Conservation (phyloP, 1,140 invertebrate genomes). For the Aricia agestis region DNA sequence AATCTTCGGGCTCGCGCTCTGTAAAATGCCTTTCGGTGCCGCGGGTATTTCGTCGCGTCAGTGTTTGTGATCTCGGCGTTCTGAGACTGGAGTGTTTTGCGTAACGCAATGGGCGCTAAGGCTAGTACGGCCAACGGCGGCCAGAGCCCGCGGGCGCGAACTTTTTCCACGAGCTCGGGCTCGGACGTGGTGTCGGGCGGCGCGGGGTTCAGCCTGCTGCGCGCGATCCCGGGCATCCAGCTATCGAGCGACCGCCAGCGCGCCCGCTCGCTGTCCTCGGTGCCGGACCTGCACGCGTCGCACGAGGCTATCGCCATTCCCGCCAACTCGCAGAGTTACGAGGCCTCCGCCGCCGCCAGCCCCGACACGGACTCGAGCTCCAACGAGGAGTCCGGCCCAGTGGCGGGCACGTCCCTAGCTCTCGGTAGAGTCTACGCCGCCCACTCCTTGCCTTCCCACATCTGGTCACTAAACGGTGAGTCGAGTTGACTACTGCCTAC, state of each 20-base stretch:
- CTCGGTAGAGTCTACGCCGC: constrained; percentile 89
- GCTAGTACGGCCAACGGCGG: constrained; percentile 86
- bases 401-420: constrained; percentile 74
- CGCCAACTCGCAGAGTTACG: constrained; percentile 75
- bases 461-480: constrained; percentile 93
- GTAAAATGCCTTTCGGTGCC: constrained; percentile 65
- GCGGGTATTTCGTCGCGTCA: constrained; percentile 47
- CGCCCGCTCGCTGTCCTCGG: constrained; percentile 88
- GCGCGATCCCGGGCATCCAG: constrained; percentile 83
- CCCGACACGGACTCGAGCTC: constrained; percentile 80
- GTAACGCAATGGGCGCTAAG: constrained; percentile 86
- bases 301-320: constrained; percentile 78
- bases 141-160: constrained; percentile 83
- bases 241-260: constrained; percentile 85
- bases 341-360: constrained; percentile 77
- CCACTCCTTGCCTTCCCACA: constrained; percentile 92
- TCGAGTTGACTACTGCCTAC: constrained; percentile 52
- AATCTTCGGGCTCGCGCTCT: constrained; percentile 35
- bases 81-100: constrained; percentile 63
- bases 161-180: constrained; percentile 86
- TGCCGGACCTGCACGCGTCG: constrained; percentile 83
- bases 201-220: constrained; percentile 84
- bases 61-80: constrained; percentile 57
- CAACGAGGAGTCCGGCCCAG: constrained; percentile 71
- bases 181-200: constrained; percentile 79